Base-by-base conservation (phyloP, 2,113 vertebrate genomes). In the Megaceryle torquata region DNA sequence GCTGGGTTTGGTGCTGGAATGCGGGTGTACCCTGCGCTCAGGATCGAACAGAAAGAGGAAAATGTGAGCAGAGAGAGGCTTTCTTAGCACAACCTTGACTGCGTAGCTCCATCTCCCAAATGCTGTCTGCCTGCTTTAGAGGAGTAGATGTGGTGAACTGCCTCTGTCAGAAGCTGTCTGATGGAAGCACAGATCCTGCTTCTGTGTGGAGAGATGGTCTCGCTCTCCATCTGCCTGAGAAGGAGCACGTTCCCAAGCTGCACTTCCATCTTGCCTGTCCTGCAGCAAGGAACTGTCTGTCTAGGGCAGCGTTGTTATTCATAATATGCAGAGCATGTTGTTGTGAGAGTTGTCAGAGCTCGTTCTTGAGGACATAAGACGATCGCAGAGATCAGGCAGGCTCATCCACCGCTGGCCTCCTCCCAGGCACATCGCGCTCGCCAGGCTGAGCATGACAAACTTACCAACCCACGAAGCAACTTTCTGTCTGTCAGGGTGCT, bases 21-120 rank as follows among this genome's bases (percentile, higher is more conserved):
- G 81, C 4, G 1, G 3, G 6, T 1, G 1, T 24, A 3, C 1
- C 0, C 31, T 18, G 16, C 7, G 5, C 12, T 57, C 0, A 0
- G 37, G 68, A 39, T 75, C 82, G 43, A 22, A 46, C 1, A 37
- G 31, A 33, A 56, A 71, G 60, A 12, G 15, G 2, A 39, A 48
- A 85, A 59, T 53, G 41, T 50, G 86, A 92, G 68, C 44, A 39
- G 82, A 8, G 68, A 35, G 37, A 44, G 31, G 16, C 48, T 85
- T 44, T 11, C 22, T 8, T 28, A 43, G 25, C n/a, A 41, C 29
- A 50, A 12, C 64, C 37, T 18, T 16, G 11, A 18, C 86, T 43
- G 48, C 1, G 7, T 4, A 12, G 56, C 53, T 57, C 8, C 0
- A 12, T 85, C 65, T 70, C 51, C 16, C 56, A 9, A 15, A 11